Base-by-base conservation (phyloP, 1,140 invertebrate genomes). In the Drosophila leontia region DNA sequence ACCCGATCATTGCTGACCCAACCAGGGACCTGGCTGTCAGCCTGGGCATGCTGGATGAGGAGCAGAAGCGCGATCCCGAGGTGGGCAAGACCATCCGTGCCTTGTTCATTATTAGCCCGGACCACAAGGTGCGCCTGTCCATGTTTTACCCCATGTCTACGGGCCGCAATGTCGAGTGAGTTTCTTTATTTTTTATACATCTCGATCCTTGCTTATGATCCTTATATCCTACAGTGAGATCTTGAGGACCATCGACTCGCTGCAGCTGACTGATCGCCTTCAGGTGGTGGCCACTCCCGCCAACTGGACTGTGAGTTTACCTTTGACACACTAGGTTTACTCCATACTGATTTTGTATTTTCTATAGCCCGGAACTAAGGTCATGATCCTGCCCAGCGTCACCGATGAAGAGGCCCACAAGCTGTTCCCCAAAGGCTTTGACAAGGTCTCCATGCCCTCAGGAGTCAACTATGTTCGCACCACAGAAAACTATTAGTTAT, bases 81-180 rank as follows among this genome's bases (percentile, higher is more conserved):
- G 91, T 96, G 57, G 96, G 96, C 13, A 93, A 96, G 53, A 98
- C 97, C 35, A 96, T 96, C 50, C 94, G 98, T 69, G 96, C 97
- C 44, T 95, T 98, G 5, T 99, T 98, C 93, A 94, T 99, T 58
- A 95, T 99, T 83, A 97, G 96, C 70, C 97, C 97, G 6, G 95
- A 97, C 86, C 97, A 97, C 91, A 97, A 96, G 77, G 78, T 92
- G 45, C 96, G 97, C 82, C 93, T 98, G 8, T 96, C 96, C 7
- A 97, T 99, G 94, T 94, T 97, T 35, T 99, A 99, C 94, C 98
- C 98, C 42, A 96, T 96, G 17, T 98, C 97, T 15, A 98, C 97
- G 47, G 98, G 98, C 42, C 95, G 98, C 70, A 98, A 98, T 93
- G 97, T 99, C 82, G 95, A 97, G 97, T 98, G 93, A 95, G 50